Base-by-base conservation (phyloP, 2,797 vertebrate species). In the Danio tinwini region DNA sequence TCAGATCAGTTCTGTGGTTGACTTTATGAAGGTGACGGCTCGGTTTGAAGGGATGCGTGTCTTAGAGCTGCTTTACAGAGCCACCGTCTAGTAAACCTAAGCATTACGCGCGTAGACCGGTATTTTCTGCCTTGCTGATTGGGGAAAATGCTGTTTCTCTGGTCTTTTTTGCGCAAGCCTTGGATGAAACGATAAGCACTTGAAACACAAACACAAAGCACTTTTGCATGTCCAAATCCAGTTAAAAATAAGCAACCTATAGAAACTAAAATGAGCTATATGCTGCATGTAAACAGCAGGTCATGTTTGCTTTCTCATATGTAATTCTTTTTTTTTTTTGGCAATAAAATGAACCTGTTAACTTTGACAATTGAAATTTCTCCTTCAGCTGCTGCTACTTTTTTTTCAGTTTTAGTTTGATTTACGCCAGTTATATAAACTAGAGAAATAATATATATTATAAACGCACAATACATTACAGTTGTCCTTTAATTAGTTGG, bases 61-160 rank as follows among this genome's bases (percentile, higher is more conserved):
- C 71, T 56, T 49, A 10, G 52, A 75, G 59, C 40, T 61, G 68
- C 44, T 29, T 76, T 78, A 73, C 47, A 19, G 59, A 29, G 74
- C 65, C 71, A 76, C 12, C 61, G 19, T 82, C 55, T 79, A 37
- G 42, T 56, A 83, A 74, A 69, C 17, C 16, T 74, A 59, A 29
- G 58, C 75, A 58, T 73, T 78, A 61, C 78, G 12, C 55, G 8
- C 58, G 14, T 47, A 59, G 42, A 74, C 71, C 37, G 53, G 74
- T 81, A 70, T 74, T 82, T 75, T 76, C 74, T 78, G 50, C 74
- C 7, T 49, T 42, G 68, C 47, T 84, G 76, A 72, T 53, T 42
- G 13, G 10, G 14, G 67, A 14, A 79, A 79, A 72, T 85, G 78
- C 81, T 82, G 75, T 84, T 81, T 71, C 73, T 76, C 78, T 73